These are phyloP conservation scores for Ennomos fuscantarius DNA, from an alignment of 2,888 invertebrate species.

Conservation along the genomic window DNA sequence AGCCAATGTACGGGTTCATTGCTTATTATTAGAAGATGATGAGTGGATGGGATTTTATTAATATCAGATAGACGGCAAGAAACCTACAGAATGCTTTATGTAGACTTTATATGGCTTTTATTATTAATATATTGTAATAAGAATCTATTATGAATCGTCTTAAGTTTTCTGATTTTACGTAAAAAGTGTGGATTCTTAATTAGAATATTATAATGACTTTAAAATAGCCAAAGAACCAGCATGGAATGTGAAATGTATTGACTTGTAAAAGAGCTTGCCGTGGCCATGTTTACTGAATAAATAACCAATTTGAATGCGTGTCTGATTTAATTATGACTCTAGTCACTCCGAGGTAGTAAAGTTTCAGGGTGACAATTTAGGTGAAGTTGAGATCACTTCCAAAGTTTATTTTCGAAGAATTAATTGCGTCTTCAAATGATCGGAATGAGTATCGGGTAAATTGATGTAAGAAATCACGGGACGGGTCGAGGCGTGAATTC, in stretches of 20 bases:
- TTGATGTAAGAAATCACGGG: slow-evolving; percentile 43
- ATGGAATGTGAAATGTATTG: slow-evolving; percentile 34
- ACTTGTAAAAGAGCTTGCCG: slow-evolving; percentile 38
- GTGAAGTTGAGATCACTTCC: slow-evolving; percentile 13
- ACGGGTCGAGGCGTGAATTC: slow-evolving; percentile 49
- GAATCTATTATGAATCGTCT: slow-evolving; percentile 29
- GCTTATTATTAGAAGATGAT: not conserved
- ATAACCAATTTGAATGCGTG: slow-evolving; percentile 38
- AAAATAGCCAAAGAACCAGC: slow-evolving; percentile 30
- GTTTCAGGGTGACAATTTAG: slow-evolving; percentile 22
- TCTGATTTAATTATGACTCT: slow-evolving; percentile 34
- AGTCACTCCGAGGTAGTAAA: slow-evolving; percentile 7
- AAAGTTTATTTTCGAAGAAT: slow-evolving; percentile 19
- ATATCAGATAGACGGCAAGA: slow-evolving; percentile 11
- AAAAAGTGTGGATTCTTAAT: slow-evolving; percentile 28
- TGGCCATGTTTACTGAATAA: slow-evolving; percentile 39
- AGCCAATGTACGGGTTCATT: no score
- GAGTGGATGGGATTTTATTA: slow-evolving; percentile 10
- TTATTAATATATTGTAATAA: slow-evolving; percentile 22
- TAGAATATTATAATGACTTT: slow-evolving; percentile 19
- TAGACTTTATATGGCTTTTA: slow-evolving; percentile 19
- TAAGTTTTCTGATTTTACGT: slow-evolving; percentile 22
- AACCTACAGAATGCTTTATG: slow-evolving; percentile 19
- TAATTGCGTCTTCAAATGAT: slow-evolving; percentile 27
- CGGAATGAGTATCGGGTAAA: slow-evolving; percentile 32